A percentile compares a stretch with the other conserved stretches of the same genome.
These are phyloP conservation scores for Malurus alboscapulatus DNA, from an alignment of 2,113 vertebrate species.

Conservation along the genomic window DNA sequence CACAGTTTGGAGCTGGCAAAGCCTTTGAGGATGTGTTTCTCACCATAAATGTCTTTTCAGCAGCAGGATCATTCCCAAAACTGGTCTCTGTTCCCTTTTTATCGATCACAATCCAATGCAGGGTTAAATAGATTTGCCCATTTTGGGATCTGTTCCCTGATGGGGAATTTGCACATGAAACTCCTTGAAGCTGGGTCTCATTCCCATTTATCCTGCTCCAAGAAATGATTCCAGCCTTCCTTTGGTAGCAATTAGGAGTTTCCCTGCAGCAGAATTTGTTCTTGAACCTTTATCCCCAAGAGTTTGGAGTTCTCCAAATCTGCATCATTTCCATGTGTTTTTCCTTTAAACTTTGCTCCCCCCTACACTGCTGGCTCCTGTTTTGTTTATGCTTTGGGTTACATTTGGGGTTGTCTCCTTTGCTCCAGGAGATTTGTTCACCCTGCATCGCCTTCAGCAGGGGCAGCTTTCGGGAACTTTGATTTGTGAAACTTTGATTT, in stretches of 20 bases:
- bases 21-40: not conserved
- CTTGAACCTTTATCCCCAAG: not conserved
- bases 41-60: not conserved
- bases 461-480: not conserved
- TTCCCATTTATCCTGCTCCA: not conserved
- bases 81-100: not conserved
- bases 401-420: not conserved
- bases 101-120: no score
- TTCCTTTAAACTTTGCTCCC: not conserved
- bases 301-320: not conserved
- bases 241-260: not conserved
- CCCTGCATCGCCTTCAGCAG: not conserved
- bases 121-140: not conserved
- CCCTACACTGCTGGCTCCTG: not conserved
- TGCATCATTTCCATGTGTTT: not conserved
- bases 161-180: not conserved
- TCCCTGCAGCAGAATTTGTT: not conserved
- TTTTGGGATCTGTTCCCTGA: not conserved
- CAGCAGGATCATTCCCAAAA: not conserved
- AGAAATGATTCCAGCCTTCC: not conserved
- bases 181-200: not conserved
- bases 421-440: constrained; percentile 18
- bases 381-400: constrained; percentile 15
- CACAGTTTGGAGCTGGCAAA: not conserved
- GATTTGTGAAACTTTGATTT: constrained; percentile 6